Evolutionary conservation across 2,113 vertebrate genomes (phyloP).

Genomic region (Anser brachyrhynchus): DNA sequence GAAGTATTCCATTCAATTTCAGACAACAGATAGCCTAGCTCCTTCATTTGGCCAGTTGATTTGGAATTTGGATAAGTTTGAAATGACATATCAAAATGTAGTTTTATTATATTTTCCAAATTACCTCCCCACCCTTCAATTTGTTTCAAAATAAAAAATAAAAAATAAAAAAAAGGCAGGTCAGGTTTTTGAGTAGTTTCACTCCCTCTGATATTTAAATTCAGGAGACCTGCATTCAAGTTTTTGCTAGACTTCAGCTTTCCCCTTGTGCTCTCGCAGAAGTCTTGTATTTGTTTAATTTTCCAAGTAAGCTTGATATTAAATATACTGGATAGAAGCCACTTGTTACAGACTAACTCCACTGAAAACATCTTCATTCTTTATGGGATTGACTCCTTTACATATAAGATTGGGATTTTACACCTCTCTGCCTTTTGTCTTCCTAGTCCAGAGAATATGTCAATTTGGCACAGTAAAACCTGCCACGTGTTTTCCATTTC

Average conservation of each 20-base stretch:
- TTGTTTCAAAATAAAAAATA: background rate
- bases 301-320: background rate
- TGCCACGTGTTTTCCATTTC: background rate
- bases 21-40: background rate
- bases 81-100: background rate
- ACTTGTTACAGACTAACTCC: background rate
- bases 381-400: fast-evolving
- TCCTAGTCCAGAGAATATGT: background rate
- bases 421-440: background rate
- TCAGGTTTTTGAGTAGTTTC: background rate
- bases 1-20: background rate
- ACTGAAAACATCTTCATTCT: background rate
- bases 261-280: background rate
- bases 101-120: background rate
- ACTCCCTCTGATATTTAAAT: background rate
- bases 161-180: background rate
- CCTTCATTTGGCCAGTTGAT: background rate
- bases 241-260: background rate
- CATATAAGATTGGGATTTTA: fast-evolving
- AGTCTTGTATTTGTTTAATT: background rate
- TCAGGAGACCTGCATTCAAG: background rate
- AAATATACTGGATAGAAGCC: background rate
- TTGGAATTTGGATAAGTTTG: background rate
- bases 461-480: fast-evolving
- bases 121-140: background rate